phyloP scores from a whole-genome alignment of 2,113 vertebrate genomes.

The Sapayoa aenigma region DNA sequence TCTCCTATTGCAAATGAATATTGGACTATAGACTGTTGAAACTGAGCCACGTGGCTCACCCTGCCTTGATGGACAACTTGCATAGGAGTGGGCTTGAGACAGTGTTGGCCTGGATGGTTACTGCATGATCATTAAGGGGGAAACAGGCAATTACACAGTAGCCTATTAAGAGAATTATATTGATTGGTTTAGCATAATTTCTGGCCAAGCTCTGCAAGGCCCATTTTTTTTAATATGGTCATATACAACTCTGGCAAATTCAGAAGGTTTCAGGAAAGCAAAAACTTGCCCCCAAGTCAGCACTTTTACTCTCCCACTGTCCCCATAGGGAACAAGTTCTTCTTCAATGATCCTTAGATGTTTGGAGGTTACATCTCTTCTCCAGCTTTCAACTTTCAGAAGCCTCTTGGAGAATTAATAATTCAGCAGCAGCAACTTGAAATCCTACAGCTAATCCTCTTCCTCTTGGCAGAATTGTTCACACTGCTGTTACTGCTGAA shows the following conservation, averaged over 20 bases:
- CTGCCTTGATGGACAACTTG: neutral
- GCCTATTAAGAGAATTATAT: neutral
- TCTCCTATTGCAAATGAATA: neutral
- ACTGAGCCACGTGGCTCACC: neutral
- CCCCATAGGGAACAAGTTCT: neutral
- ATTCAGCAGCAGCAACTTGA: neutral
- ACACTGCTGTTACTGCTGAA: neutral
- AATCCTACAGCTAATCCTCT: fast-evolving
- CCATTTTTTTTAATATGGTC: neutral
- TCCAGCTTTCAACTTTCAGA: neutral
- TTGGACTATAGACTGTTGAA: neutral
- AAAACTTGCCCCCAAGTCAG: neutral
- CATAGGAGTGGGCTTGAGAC: neutral
- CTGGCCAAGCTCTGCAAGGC: neutral
- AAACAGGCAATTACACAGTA: neutral
- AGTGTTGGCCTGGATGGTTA: neutral
- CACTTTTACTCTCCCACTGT: neutral
- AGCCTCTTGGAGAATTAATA: neutral
- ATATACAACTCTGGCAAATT: neutral
- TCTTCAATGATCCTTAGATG: neutral
- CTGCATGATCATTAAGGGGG: neutral
- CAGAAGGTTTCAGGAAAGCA: neutral
- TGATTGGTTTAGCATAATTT: neutral
- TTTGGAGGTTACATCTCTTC: neutral
- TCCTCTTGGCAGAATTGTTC: neutral